phyloP scores from a whole-genome alignment of 2,888 invertebrate species.

The Drosophila quasianomalipes region DNA sequence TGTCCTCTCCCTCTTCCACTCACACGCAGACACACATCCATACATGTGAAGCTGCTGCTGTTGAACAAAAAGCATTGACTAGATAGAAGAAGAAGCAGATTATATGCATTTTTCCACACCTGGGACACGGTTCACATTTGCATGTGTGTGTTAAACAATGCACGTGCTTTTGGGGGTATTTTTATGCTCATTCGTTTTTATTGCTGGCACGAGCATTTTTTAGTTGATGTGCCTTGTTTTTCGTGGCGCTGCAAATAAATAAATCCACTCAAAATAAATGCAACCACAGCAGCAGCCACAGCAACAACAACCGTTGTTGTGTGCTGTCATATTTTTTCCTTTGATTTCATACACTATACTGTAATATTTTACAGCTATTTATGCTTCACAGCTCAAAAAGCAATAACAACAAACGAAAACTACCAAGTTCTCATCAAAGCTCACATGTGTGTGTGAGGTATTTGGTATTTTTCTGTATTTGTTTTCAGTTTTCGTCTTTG shows the following conservation, averaged over 20 bases:
- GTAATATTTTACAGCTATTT: slow-evolving; percentile 55
- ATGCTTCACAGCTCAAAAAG: slow-evolving; percentile 27
- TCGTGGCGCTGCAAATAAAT: slow-evolving; percentile 50
- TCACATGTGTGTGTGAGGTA: not conserved
- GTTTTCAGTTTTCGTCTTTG: not conserved
- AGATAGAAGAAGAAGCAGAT: not conserved
- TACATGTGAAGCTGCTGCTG: slow-evolving; percentile 33
- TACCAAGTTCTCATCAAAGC: slow-evolving; percentile 18
- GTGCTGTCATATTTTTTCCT: slow-evolving; percentile 17
- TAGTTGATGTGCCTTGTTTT: slow-evolving; percentile 44
- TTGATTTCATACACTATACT: slow-evolving; percentile 12
- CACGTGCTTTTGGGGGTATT: slow-evolving; percentile 45
- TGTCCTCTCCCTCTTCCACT: not conserved
- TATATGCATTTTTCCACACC: slow-evolving; percentile 49
- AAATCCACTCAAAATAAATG: slow-evolving; percentile 67
- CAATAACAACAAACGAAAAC: slow-evolving; percentile 15
- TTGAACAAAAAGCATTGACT: slow-evolving; percentile 39
- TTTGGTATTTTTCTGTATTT: slow-evolving; percentile 9
- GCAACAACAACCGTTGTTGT: slow-evolving; percentile 25
- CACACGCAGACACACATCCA: slow-evolving; percentile 17
- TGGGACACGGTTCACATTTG: slow-evolving; percentile 56
- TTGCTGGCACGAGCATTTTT: slow-evolving; percentile 23
- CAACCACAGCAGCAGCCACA: slow-evolving; percentile 41
- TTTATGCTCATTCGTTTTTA: slow-evolving; percentile 25
- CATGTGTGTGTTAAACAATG: slow-evolving; percentile 67